Evolutionary conservation across 2,797 vertebrate species (phyloP).

Genomic region (Gila robusta): DNA sequence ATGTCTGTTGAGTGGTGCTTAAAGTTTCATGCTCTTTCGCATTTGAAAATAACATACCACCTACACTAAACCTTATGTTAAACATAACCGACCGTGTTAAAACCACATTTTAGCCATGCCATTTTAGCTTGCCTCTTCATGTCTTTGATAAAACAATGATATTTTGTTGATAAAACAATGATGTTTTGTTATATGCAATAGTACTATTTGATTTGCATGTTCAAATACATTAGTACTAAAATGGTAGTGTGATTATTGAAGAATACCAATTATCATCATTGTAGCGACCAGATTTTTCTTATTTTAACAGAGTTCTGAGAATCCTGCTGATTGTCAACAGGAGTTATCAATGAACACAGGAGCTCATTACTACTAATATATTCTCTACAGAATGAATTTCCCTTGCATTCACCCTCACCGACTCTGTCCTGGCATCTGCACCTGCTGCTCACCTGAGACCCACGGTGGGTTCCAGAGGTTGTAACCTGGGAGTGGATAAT

Average conservation of each 20-base stretch:
- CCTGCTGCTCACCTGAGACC: conserved; percentile 62
- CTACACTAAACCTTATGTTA: too few relatives aligned
- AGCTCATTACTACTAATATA: conserved; percentile 12
- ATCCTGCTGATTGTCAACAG: neutral
- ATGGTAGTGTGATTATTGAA: neutral
- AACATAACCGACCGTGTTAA: too few relatives aligned
- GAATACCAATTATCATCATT: neutral
- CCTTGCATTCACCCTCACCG: neutral
- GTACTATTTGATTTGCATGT: neutral
- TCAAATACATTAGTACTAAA: neutral
- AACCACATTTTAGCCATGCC: too few relatives aligned
- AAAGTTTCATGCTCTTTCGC: too few relatives aligned
- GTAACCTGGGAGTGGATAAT: conserved; percentile 65
- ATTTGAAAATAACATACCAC: too few relatives aligned
- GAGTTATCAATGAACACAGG: neutral
- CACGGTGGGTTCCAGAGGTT: conserved; percentile 58
- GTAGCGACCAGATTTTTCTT: neutral
- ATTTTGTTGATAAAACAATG: neutral
- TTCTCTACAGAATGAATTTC: neutral
- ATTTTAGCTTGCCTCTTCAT: too few relatives aligned
- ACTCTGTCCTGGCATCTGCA: conserved; percentile 54
- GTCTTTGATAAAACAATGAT: neutral
- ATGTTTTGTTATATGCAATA: neutral
- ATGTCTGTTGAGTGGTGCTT: too few relatives aligned
- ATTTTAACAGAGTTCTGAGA: neutral